Percentiles rank a stretch among this genome's conserved stretches.
These are phyloP conservation scores for Periphyllus acericola DNA, from an alignment of 2,888 invertebrate genomes.

Conservation along the genomic window DNA sequence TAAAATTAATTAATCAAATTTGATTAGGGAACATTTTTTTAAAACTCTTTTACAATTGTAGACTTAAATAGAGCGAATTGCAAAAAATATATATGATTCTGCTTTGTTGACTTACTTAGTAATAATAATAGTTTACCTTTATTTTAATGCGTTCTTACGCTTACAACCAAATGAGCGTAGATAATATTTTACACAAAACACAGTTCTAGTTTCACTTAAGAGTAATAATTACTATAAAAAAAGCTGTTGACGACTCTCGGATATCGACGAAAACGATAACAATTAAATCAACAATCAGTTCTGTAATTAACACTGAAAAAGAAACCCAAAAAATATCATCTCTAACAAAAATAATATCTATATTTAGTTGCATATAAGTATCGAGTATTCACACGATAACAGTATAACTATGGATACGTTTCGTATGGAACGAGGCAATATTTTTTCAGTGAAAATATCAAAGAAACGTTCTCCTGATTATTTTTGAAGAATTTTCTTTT, in stretches of 20 bases:
- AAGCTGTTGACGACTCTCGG: rapidly evolving
- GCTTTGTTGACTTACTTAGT: neutral
- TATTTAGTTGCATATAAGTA: too few species aligned
- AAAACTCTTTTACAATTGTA: neutral
- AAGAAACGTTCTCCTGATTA: too few species aligned
- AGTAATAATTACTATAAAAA: too few species aligned
- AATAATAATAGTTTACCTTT: neutral
- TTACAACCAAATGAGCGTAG: neutral
- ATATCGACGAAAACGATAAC: neutral
- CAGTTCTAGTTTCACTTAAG: neutral
- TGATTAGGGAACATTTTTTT: neutral
- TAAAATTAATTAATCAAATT: conserved; percentile 5
- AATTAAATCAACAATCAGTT: neutral
- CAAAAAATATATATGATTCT: neutral
- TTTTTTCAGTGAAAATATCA: too few species aligned
- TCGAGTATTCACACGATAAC: too few species aligned
- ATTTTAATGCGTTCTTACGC: neutral
- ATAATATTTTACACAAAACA: neutral
- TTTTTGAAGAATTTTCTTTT: too few species aligned
- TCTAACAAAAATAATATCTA: too few species aligned
- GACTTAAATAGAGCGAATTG: neutral
- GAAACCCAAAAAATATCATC: too few species aligned
- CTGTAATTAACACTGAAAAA: too few species aligned
- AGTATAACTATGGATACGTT: too few species aligned
- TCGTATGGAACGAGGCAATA: too few species aligned